Evolutionary conservation across 2,113 vertebrate species (phyloP).

Genomic region (Erpornis zantholeuca): DNA sequence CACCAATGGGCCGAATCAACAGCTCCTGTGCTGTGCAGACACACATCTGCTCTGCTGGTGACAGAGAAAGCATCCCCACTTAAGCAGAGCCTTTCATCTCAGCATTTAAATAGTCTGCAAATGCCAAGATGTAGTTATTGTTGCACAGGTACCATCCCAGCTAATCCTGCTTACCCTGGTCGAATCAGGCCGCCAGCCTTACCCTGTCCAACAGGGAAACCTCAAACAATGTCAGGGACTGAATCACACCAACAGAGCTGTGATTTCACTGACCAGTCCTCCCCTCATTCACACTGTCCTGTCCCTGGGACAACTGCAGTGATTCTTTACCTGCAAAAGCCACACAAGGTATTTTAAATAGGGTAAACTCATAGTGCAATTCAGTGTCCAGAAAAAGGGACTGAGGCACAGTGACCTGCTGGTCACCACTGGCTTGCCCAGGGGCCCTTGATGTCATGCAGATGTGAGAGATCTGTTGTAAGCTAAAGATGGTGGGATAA

Average conservation of each 20-base stretch:
- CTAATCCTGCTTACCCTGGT: rapidly evolving
- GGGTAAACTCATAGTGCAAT: background rate
- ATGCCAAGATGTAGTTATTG: background rate
- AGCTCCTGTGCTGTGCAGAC: background rate
- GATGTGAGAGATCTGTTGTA: background rate
- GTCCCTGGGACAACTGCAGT: background rate
- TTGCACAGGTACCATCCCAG: background rate
- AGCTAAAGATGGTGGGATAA: background rate
- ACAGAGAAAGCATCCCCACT: background rate
- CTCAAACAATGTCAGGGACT: background rate
- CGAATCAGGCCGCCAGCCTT: background rate
- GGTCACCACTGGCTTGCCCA: background rate
- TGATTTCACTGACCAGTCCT: background rate
- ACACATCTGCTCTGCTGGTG: background rate
- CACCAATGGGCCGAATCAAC: background rate
- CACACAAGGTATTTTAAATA: background rate
- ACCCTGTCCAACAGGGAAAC: background rate
- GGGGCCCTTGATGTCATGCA: background rate
- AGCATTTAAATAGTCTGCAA: background rate
- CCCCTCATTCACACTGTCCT: rapidly evolving
- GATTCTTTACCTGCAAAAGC: background rate
- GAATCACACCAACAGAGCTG: background rate
- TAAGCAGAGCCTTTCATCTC: background rate
- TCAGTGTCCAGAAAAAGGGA: background rate
- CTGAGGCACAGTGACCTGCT: background rate